Percentiles rank a stretch among this genome's conserved stretches.
Conservation (phyloP, 2,113 vertebrate genomes). For the Dicaeum eximium region DNA sequence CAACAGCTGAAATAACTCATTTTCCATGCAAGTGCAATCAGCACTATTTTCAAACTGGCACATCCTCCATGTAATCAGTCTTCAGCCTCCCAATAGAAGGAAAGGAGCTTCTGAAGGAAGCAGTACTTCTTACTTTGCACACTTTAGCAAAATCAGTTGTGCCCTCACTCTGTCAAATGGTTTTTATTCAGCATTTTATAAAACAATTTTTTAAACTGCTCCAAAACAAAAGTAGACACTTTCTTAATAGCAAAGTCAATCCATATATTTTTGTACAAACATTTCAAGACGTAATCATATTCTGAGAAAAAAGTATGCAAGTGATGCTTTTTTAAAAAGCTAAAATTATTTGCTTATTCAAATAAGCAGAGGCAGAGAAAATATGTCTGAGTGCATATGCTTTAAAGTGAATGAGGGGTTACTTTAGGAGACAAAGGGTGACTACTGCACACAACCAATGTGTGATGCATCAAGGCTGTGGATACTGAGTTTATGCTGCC, state of each 20-base stretch:
- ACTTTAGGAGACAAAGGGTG: background rate
- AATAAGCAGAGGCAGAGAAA: background rate
- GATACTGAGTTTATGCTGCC: background rate
- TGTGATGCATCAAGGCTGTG: background rate
- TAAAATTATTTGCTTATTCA: background rate
- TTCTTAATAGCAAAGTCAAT: background rate
- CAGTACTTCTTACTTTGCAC: background rate
- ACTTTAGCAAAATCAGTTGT: conserved; percentile 17
- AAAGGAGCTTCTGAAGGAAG: conserved; percentile 25
- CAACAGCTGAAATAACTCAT: conserved; percentile 41
- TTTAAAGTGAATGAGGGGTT: background rate
- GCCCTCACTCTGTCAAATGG: background rate
- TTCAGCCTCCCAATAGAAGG: conserved; percentile 11
- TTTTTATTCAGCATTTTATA: conserved; percentile 2
- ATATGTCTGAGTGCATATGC: background rate
- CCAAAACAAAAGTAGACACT: background rate
- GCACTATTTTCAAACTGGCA: conserved; percentile 37
- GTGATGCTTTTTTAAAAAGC: background rate
- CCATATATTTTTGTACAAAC: background rate
- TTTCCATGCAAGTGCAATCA: conserved; percentile 40
- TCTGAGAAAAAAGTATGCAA: background rate
- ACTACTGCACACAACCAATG: background rate
- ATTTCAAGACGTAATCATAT: background rate
- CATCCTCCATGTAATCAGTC: background rate
- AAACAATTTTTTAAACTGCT: background rate